phyloP scores from a whole-genome alignment of 53 echinoderm and acorn worm species.

The Holothuria leucospilota region DNA sequence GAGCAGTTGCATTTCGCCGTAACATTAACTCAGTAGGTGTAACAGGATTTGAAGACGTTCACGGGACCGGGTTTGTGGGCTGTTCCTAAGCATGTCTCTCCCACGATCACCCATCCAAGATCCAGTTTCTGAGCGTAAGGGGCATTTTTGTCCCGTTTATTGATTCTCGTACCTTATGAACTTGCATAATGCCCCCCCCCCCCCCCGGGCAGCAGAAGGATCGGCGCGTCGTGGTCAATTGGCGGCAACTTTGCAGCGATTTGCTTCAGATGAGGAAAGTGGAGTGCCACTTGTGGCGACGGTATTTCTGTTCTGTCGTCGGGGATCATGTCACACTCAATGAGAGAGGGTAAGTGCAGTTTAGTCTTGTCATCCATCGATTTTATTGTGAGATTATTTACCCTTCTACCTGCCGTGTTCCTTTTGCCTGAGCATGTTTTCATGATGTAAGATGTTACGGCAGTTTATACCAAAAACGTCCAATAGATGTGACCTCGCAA shows the following conservation, averaged over 20 bases:
- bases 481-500: constrained; percentile 49
- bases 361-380: constrained; percentile 26
- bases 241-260: background rate
- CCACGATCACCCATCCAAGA: no score
- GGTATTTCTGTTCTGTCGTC: constrained; percentile 60
- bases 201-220: no score
- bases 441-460: constrained; percentile 11
- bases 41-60: no score
- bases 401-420: constrained; percentile 13
- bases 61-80: no score
- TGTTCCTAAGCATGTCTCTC: no score
- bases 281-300: constrained; percentile 23
- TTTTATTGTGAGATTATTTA: constrained; percentile 18
- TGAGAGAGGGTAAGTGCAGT: constrained; percentile 2
- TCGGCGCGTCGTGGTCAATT: no score
- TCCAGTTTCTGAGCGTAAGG: no score
- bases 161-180: no score
- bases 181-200: no score
- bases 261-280: constrained; percentile 43
- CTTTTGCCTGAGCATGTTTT: constrained; percentile 52
- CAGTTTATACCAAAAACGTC: constrained; percentile 27
- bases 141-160: no score
- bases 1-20: constrained; percentile 37
- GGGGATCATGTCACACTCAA: background rate
- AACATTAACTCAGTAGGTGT: constrained; percentile 56